These are phyloP conservation scores for Branchellion lobata DNA, from an alignment of 2,888 invertebrate genomes.

Conservation along the genomic window DNA sequence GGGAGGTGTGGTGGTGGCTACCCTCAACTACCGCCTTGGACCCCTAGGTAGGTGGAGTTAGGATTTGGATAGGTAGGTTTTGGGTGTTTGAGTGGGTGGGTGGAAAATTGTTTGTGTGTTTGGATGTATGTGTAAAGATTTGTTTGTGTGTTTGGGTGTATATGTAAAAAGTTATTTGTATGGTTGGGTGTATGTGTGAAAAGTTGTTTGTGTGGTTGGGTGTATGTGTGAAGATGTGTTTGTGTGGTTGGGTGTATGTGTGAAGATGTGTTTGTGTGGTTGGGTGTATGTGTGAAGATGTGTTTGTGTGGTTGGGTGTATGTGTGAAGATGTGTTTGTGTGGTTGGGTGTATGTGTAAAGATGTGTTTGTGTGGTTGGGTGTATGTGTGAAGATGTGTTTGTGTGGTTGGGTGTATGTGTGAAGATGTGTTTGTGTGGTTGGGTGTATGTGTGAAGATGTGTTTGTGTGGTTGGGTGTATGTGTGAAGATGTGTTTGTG, in stretches of 20 bases:
- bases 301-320: slow-evolving; percentile 1
- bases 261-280: not conserved
- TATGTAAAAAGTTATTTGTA: slow-evolving; percentile 15
- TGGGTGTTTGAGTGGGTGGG: not conserved
- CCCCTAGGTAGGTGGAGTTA: not conserved
- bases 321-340: slow-evolving; percentile 1
- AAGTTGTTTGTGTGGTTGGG: not conserved
- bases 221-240: not conserved
- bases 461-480: not conserved
- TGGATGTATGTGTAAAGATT: slow-evolving; percentile 1
- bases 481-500: not conserved
- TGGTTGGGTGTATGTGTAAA: slow-evolving; percentile 1
- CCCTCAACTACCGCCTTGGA: slow-evolving; percentile 27
- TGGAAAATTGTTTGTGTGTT: not conserved
- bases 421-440: slow-evolving; percentile 30
- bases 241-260: not conserved
- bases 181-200: not conserved
- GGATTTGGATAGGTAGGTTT: not conserved
- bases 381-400: slow-evolving; percentile 22
- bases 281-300: too few relatives aligned
- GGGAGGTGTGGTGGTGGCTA: not conserved
- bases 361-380: not conserved
- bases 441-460: not conserved
- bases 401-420: slow-evolving; percentile 9
- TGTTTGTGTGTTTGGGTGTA: slow-evolving; percentile 10